Evolutionary conservation across 1,140 invertebrate species (phyloP).

Genomic region (Hypsibius dujardini): DNA sequence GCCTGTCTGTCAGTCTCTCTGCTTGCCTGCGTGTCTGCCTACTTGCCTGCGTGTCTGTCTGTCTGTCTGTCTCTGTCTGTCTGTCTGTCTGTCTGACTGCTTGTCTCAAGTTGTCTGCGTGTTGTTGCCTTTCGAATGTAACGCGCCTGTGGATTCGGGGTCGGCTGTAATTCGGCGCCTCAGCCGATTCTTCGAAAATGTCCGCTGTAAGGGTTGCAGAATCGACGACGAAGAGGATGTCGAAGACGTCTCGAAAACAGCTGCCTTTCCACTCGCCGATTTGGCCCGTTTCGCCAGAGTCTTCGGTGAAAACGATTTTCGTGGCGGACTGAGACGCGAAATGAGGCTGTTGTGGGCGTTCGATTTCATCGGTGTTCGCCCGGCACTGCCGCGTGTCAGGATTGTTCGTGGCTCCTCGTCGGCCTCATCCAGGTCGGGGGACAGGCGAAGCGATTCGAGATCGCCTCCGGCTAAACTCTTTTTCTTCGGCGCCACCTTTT

Average conservation of each 20-base stretch:
- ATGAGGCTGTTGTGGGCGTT: too few species aligned
- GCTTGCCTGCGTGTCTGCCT: too few species aligned
- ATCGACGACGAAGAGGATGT: too few species aligned
- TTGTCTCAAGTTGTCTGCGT: not conserved
- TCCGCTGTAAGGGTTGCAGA: slow-evolving; percentile 17
- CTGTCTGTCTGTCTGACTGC: too few species aligned
- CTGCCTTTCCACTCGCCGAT: not conserved
- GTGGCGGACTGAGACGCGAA: not conserved
- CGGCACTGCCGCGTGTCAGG: not conserved
- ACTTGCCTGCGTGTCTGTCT: too few species aligned
- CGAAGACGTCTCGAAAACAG: not conserved
- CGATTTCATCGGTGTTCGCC: too few species aligned
- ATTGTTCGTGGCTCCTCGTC: not conserved
- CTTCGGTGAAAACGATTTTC: not conserved
- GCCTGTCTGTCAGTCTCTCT: too few species aligned
- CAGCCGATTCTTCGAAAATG: slow-evolving; percentile 20
- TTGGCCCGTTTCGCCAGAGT: not conserved
- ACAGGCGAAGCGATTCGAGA: not conserved
- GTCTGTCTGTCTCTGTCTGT: too few species aligned
- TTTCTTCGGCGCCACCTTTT: not conserved
- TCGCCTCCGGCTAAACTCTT: not conserved
- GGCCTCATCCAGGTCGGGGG: not conserved
- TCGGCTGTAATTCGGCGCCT: slow-evolving; percentile 23
- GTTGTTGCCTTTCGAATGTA: slow-evolving; percentile 39
- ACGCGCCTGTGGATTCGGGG: slow-evolving; percentile 34